Evolutionary conservation across 1,140 invertebrate genomes (phyloP), one percentile per base, ranked within the genome.

Genomic region (Aphelinus atriplicis): DNA sequence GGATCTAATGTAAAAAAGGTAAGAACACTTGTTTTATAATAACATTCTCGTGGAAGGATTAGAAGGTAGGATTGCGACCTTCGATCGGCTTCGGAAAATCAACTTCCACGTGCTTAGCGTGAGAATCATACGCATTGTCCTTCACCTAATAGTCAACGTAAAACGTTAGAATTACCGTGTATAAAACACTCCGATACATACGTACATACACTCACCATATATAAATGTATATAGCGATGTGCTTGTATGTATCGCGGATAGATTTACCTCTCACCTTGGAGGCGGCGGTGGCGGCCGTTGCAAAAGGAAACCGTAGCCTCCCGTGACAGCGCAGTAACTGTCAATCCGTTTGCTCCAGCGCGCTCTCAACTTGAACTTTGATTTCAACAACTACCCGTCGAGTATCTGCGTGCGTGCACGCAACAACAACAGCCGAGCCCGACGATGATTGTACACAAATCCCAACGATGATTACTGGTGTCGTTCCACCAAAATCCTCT

Each of bases 81-180:
- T 76, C 56, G 70, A 72, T 76, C 61, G 47, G 26, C 65, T n/a
- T 43, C 46, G 60, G 58, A 77, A 77, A 73, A 77, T 77, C 65
- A 58, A 77, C 71, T 73, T 77, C 71, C 60, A 77, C 60, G 67
- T 73, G 65, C 43, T n/a, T 64, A 77, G 51, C 75, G 71, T 77
- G 75, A 77, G 71, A 77, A 73, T 77, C 64, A 42, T 10, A 69
- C 47, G 46, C 65, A 68, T 77, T 77, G 71, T 72, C 75, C 75
- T 77, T 77, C 75, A 77, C 70, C 71, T 47, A 69, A 71, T 76
- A 67, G 63, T 60, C 68, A 61, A 66, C n/a, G 56, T 66, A 75
- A 26, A 75, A 58, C 56, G 58, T 55, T 56, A n/a, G 73, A 65
- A 70, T 70, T 70, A 64, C 61, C n/a, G 58, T 26, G 62, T 64